Evolutionary conservation across 2,797 vertebrate species (phyloP), one percentile per base, ranked within the genome.

Genomic region (Anguilla marmorata): DNA sequence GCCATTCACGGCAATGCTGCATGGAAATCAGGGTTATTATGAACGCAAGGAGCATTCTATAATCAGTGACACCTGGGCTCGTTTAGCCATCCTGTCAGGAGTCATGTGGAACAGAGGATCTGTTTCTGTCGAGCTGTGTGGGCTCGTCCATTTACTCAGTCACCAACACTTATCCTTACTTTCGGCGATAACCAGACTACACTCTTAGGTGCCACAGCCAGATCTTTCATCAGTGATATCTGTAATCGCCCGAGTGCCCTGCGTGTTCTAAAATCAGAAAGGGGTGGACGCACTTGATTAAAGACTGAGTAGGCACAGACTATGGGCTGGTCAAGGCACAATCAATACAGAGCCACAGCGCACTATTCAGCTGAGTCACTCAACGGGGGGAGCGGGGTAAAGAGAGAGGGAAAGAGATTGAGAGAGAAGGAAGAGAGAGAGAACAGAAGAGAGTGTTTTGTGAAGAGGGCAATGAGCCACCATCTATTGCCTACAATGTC

Each of bases 271-370:
- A 58, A n/a, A 63, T 48, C 45, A 74, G 88, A 89, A 69, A 74
- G 87, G 33, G 12, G 66, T 76, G 85, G 37, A 72, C 74, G 21
- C 12, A 54, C 16, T 30, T 48, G 45, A 63, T 9, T 24, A 58
- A 87, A 83, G 12, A 66, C 87, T 5, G 60, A 45, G n/a, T 4
- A 56, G 33, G 58, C 37, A 30, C 89, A 58, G 72, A 89, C n/a
- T 56, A 50, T 48, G 56, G 63, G 86, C 88, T 19, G 86, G 87
- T 89, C 87, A 90, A 6, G n/a, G 72, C 80, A 74, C 86, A 85
- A 87, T 88, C 88, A 88, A 92, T 91, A 91, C 52, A 87, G 37
- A 0, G 80, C 85, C 84, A 87, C 72, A 76, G 58, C 33, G 84
- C 24, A 52, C 14, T 30, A 84, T 74, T 69, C 76, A 88, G 90